Evolutionary conservation across 1,140 invertebrate species (phyloP), one percentile per base, ranked within the genome.

Genomic region (Drosophila parvula): DNA sequence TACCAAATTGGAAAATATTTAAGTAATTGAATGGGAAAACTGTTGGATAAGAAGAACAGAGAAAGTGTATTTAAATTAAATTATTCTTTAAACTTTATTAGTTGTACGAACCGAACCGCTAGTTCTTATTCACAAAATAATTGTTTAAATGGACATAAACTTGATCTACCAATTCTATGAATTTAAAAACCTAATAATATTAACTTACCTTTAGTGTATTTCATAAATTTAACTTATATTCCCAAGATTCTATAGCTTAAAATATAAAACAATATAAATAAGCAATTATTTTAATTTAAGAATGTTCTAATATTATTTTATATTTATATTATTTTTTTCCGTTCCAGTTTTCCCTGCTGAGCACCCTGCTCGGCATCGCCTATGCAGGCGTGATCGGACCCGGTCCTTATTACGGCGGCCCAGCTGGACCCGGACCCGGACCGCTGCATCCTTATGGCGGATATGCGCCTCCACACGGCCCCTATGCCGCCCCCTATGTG

Each of bases 331-430:
- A 2, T 22, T 22, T 22, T 22, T 22, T 22, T 22, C 22, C 3
- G 1, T 22, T 22, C 3, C 40, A 91, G 90, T 75, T 91, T 80
- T 71, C 84, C 55, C 79, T 91, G 78, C 71, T 91, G 28, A 78
- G 84, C 80, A 73, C 83, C 57, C 58, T 71, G 67, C 77, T 91
- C 43, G 81, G 90, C 61, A 56, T 91, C 18, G 75, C 78, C 58
- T 78, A 60, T 27, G 81, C 75, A 5, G 90, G 90, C 34, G 83
- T 91, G 32, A 81, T 91, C 59, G 90, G 90, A 36, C 90, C 85
- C 16, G 85, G 90, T 9, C 75, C 71, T 0, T 90, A 89, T 32
- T 90, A 90, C 62, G 90, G 81, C 8, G 86, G 81, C 11, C 86
- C 74, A 27, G 61, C 74, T 36, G 80, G 80, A 32, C 85, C 68